These are phyloP conservation scores for Micronycteris hirsuta DNA, from an alignment of 2,113 vertebrate genomes.

Conservation along the genomic window DNA sequence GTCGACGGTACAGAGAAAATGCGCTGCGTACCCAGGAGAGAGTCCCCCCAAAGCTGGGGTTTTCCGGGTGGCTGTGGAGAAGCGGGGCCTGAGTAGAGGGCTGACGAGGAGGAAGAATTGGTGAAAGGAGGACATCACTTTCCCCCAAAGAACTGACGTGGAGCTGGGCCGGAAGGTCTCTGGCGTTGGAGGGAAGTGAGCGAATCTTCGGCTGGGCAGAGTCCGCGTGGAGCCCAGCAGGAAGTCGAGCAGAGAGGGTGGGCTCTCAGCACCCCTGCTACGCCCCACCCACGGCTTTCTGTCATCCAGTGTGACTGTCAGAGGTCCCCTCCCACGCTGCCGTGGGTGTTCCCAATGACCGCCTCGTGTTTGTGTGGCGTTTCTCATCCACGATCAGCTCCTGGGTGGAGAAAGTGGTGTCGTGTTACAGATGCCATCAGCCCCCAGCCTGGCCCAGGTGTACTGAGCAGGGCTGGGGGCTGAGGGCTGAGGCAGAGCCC, in stretches of 20 bases:
- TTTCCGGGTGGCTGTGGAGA: background rate
- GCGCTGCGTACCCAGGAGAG: fast-evolving
- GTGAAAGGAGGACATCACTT: background rate
- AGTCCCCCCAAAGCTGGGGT: background rate
- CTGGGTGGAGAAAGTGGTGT: background rate
- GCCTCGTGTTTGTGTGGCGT: fast-evolving
- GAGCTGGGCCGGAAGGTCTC: background rate
- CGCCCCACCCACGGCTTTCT: fast-evolving
- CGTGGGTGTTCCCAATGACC: fast-evolving
- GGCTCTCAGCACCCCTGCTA: background rate
- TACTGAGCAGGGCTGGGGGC: background rate
- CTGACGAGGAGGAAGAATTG: background rate
- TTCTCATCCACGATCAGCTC: background rate
- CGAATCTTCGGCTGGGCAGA: background rate
- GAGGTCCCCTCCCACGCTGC: background rate
- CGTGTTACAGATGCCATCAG: fast-evolving
- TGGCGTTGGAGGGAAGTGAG: background rate
- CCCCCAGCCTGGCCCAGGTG: fast-evolving
- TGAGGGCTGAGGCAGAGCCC: background rate
- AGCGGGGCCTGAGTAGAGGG: background rate
- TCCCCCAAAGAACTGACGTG: background rate
- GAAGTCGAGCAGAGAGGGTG: fast-evolving
- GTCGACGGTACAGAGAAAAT: fast-evolving
- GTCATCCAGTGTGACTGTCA: background rate
- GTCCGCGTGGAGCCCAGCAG: fast-evolving